Evolutionary conservation across 2,113 vertebrate genomes (phyloP).

Genomic region (Brienomyrus brachyistius): DNA sequence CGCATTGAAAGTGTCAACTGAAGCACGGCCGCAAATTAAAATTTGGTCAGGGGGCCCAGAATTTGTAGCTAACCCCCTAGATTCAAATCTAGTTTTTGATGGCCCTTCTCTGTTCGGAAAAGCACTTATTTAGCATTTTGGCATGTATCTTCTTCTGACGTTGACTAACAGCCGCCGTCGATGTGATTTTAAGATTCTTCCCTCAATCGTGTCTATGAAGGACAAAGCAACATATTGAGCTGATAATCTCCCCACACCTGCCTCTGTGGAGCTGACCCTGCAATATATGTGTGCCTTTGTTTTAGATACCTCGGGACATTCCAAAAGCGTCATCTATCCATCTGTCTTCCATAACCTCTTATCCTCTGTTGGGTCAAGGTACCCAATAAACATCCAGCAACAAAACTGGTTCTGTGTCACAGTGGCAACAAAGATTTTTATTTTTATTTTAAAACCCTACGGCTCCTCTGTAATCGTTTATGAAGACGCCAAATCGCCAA

Average conservation of each 20-base stretch:
- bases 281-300: background rate
- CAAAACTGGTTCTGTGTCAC: background rate
- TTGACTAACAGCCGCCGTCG: background rate
- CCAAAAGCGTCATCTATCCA: background rate
- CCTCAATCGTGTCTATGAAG: background rate
- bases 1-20: background rate
- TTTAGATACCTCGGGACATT: background rate
- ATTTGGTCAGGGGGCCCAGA: background rate
- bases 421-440: background rate
- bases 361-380: background rate
- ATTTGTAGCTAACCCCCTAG: background rate
- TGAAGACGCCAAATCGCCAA: background rate
- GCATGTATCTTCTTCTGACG: background rate
- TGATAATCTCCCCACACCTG: background rate
- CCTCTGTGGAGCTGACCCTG: background rate
- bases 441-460: background rate
- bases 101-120: background rate
- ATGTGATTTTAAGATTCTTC: background rate
- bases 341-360: background rate
- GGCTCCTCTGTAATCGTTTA: background rate
- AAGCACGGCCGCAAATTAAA: background rate
- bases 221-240: background rate
- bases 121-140: background rate
- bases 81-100: background rate
- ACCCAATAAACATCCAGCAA: background rate